Conservation (phyloP, 2,797 vertebrate genomes). For the Spondyliosoma cantharus region DNA sequence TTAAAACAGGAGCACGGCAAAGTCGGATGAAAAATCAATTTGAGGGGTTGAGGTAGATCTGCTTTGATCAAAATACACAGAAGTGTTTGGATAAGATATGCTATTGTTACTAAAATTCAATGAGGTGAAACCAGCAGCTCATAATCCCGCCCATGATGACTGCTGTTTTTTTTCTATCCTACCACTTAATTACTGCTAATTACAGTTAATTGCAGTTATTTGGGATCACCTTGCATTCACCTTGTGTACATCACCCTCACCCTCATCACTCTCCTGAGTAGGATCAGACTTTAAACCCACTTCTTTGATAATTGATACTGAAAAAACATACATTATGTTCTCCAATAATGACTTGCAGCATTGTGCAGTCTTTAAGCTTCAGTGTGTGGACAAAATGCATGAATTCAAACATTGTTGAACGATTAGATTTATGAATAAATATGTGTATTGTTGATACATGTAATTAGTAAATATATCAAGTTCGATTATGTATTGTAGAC, state of each 20-base stretch:
- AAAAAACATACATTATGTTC: background rate
- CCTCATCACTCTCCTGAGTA: too few relatives aligned
- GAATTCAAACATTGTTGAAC: background rate
- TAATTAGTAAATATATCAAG: background rate
- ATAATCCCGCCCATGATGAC: constrained; percentile 21
- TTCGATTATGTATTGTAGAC: background rate
- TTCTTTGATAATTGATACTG: background rate
- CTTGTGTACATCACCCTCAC: constrained; percentile 37
- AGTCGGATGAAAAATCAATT: background rate
- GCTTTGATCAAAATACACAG: background rate
- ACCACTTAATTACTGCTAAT: constrained; percentile 52
- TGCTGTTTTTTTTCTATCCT: constrained; percentile 41
- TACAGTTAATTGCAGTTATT: constrained; percentile 52
- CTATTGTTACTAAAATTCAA: constrained; percentile 15
- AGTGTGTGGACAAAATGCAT: background rate
- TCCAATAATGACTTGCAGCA: background rate
- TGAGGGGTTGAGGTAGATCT: background rate
- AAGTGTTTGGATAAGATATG: constrained; percentile 1
- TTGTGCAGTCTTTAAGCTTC: background rate
- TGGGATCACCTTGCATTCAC: constrained; percentile 54
- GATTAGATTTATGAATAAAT: background rate
- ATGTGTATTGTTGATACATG: background rate
- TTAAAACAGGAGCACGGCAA: background rate
- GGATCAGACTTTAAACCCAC: background rate
- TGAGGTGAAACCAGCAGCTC: constrained; percentile 27